These are phyloP conservation scores for Cybosia mesomella DNA, from an alignment of 2,888 invertebrate species.

Conservation along the genomic window DNA sequence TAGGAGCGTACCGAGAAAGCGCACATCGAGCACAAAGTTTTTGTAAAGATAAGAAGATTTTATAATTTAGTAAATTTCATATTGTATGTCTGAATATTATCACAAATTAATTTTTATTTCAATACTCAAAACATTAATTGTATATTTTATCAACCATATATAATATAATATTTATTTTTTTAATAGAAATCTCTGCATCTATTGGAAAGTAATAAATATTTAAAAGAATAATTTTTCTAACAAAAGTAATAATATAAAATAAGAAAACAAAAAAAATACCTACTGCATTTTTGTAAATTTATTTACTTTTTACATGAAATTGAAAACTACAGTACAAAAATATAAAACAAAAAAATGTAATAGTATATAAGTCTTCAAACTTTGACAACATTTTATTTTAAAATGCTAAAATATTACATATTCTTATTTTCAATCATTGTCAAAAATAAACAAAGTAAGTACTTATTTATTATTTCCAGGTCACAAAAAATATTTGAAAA, in stretches of 20 bases:
- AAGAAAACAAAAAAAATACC: constrained; percentile 6
- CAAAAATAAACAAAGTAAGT: neutral
- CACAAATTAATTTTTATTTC: constrained; percentile 5
- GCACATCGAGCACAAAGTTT: constrained; percentile 72
- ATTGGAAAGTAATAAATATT: constrained; percentile 47
- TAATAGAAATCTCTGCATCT: constrained; percentile 53
- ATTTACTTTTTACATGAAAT: constrained; percentile 33
- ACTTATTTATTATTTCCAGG: neutral
- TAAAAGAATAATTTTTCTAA: constrained; percentile 41
- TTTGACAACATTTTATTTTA: constrained; percentile 8
- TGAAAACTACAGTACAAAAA: constrained; percentile 64
- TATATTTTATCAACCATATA: neutral
- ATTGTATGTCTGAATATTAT: constrained; percentile 8
- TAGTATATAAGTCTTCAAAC: constrained; percentile 58
- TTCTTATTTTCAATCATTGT: neutral
- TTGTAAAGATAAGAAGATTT: constrained; percentile 30
- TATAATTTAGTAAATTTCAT: constrained; percentile 25
- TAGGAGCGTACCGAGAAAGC: constrained; percentile 59
- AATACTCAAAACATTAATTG: neutral
- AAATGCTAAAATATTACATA: neutral
- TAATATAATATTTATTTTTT: constrained; percentile 8
- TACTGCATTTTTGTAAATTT: constrained; percentile 31
- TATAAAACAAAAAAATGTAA: constrained; percentile 57
- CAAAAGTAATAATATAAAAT: constrained; percentile 25
- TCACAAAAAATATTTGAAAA: neutral